Evolutionary conservation across 2,888 invertebrate species (phyloP).

Genomic region (Theretra japonica): DNA sequence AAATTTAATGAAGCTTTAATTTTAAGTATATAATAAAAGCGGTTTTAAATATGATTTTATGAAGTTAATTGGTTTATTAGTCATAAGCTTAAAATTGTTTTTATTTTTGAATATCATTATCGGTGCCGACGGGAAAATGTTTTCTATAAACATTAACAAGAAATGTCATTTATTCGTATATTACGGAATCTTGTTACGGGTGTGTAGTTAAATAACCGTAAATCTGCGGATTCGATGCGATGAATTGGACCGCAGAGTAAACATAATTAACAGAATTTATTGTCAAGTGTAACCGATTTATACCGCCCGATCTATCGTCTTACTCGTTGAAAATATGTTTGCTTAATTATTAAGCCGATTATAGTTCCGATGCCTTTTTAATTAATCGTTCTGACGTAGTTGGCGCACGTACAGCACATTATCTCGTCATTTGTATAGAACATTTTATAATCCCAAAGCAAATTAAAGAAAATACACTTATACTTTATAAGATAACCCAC

Average conservation of each 20-base stretch:
- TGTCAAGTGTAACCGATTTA: conserved; percentile 39
- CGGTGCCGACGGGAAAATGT: no score
- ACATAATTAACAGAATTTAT: conserved; percentile 50
- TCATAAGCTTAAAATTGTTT: background rate
- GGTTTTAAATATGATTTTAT: no score
- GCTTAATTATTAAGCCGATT: conserved; percentile 47
- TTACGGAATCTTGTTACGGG: background rate
- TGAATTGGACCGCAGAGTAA: conserved; percentile 46
- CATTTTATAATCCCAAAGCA: background rate
- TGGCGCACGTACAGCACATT: background rate
- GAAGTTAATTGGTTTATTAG: background rate
- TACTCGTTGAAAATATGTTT: conserved; percentile 45
- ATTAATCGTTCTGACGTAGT: conserved; percentile 33
- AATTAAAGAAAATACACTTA: background rate
- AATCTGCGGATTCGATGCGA: conserved; percentile 10
- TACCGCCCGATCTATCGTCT: conserved; percentile 32
- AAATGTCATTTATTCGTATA: background rate
- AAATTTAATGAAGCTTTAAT: no score
- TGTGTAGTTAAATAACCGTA: background rate
- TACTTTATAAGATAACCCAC: background rate
- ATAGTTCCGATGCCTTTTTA: conserved; percentile 35
- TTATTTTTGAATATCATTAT: background rate
- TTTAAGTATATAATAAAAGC: no score
- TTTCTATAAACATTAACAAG: no score
- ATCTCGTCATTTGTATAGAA: background rate